Base-by-base conservation (phyloP, 2,113 vertebrate species). In the Corvus cornix region DNA sequence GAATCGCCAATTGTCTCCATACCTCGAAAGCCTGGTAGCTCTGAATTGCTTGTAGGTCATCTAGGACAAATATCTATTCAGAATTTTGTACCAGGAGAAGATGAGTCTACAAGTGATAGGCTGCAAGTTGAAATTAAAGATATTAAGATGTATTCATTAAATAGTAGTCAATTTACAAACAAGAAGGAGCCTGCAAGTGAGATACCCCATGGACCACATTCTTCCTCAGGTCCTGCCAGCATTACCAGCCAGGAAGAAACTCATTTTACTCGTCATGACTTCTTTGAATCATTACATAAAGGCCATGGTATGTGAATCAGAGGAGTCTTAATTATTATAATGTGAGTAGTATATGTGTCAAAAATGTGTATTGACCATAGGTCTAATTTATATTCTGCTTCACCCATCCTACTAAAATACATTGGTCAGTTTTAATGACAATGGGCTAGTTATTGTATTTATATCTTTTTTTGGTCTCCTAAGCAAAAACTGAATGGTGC, bases 1-100 rank as follows among this genome's bases (percentile, higher is more conserved):
- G 99, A 99, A 28, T 99, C 99, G 1, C 99, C 99, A 0, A 98
- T 99, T 21, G 99, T 99, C 28, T 99, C 99, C 7, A 98, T 99
- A 84, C 99, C 99, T 77, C 98, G 99, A 49, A 99, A 98, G 91
- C 99, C 98, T 10, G 99, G 99, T 49, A 99, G 99, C 95, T 97
- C 98, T 4, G 99, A 99, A 86, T 97, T 99, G 20, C 94, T 99
- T 81, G 99, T 99, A 5, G 99, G 99, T 59, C 99, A 99, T 72
- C 92, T 99, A 16, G 99, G 99, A 69, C 99, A 99, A 93, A 99
- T 99, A 93, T 98, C 97, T 9, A 99, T 99, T 95, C 98, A 99
- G 93, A 99, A 99, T 91, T 99, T 98, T 97, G 96, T 99, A 33
- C 95, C 98, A 3, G 98, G 98, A 44, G 98, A 99, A 76, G 98